Evolutionary conservation across 2,888 invertebrate species (phyloP).

Genomic region (Lissonota sp.): DNA sequence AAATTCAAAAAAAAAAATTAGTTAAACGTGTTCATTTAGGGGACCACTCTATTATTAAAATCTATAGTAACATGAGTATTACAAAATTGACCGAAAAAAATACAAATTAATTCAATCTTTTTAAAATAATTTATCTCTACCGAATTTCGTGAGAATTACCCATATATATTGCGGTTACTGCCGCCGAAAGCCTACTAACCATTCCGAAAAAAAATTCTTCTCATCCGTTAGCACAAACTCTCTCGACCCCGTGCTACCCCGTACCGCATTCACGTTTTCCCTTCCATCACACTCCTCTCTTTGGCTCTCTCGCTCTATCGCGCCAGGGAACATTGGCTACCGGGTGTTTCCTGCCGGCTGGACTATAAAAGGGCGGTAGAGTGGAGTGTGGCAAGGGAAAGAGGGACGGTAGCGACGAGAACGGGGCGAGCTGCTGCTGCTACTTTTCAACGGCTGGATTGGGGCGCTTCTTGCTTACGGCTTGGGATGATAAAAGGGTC

Average conservation of each 20-base stretch:
- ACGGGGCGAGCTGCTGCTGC: constrained; percentile 28
- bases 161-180: constrained; percentile 68
- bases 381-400: constrained; percentile 26
- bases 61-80: too few species aligned
- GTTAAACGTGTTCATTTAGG: too few species aligned
- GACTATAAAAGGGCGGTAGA: constrained; percentile 43
- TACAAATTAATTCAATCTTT: too few species aligned
- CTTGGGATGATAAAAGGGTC: constrained; percentile 12
- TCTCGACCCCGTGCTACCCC: constrained; percentile 10
- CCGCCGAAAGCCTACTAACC: constrained; percentile 77
- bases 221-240: constrained; percentile 44
- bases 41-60: too few species aligned
- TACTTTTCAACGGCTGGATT: constrained; percentile 27
- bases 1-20: too few species aligned
- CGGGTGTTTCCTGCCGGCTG: constrained; percentile 63
- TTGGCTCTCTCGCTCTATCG: constrained; percentile 11
- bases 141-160: not conserved
- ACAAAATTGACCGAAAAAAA: too few species aligned
- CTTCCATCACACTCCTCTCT: constrained; percentile 1
- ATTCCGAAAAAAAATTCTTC: constrained; percentile 70
- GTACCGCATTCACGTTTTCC: not conserved
- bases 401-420: constrained; percentile 19
- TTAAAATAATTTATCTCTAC: too few species aligned
- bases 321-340: constrained; percentile 43
- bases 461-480: constrained; percentile 21